A percentile compares a stretch with the other conserved stretches of the same genome.
phyloP scores from a whole-genome alignment of 1,140 invertebrate genomes.

The Megalonaias nervosa region DNA sequence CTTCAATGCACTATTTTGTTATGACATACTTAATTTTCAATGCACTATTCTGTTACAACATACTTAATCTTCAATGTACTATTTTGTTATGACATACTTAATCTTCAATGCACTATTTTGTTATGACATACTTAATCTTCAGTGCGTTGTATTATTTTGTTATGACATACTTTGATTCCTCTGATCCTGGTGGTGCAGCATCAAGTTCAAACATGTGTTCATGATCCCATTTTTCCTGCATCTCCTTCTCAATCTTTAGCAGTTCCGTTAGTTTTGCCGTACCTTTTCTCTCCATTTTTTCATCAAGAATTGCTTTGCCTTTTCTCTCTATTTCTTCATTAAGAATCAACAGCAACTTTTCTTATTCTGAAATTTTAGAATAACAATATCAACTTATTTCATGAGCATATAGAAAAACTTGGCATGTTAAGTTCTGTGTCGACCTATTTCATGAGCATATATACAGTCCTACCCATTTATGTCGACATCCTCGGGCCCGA shows the following conservation, averaged over 20 bases:
- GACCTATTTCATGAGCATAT: no score
- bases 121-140: slow-evolving; percentile 48
- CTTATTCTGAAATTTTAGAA: no score
- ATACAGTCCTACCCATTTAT: no score
- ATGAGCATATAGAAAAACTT: no score
- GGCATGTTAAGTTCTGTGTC: no score
- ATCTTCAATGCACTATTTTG: background rate
- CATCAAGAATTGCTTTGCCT: slow-evolving; percentile 74
- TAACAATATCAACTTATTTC: no score
- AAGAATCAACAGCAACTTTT: no score
- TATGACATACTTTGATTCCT: slow-evolving; percentile 59
- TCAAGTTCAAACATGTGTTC: slow-evolving; percentile 86
- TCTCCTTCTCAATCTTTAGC: slow-evolving; percentile 85
- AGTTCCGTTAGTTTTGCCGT: slow-evolving; percentile 94
- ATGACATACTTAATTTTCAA: no score
- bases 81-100: slow-evolving; percentile 49
- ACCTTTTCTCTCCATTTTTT: slow-evolving; percentile 78
- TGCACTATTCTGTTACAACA: no score
- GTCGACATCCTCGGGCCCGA: no score
- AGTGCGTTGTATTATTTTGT: background rate
- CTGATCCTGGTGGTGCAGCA: slow-evolving; percentile 76
- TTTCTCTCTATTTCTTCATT: slow-evolving; percentile 73
- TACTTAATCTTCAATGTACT: no score
- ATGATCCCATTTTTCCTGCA: slow-evolving; percentile 87
- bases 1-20: no score